Evolutionary conservation across 1,140 invertebrate genomes (phyloP).

Genomic region (Zaprionus ornatus): DNA sequence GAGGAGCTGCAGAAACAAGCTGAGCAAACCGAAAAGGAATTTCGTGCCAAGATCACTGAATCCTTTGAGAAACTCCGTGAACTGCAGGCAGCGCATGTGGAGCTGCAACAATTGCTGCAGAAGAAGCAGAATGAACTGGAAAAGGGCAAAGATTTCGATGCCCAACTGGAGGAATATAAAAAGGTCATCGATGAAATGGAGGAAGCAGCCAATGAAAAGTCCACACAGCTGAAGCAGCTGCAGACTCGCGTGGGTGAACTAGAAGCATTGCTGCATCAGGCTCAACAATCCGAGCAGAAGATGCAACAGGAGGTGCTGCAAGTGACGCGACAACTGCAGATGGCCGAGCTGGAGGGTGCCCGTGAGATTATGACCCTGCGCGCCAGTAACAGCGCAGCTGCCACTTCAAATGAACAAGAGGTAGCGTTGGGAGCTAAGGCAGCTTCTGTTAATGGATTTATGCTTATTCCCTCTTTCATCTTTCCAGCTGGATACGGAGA

Average conservation of each 20-base stretch:
- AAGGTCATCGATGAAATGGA: constrained; percentile 80
- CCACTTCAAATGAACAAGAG: constrained; percentile 23
- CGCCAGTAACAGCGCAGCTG: constrained; percentile 33
- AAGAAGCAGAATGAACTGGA: constrained; percentile 24
- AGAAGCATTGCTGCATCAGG: constrained; percentile 42
- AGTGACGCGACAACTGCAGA: constrained; percentile 54
- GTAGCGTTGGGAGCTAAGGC: constrained; percentile 5
- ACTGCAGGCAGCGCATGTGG: not conserved
- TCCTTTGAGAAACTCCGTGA: constrained; percentile 6
- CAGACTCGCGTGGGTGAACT: constrained; percentile 53
- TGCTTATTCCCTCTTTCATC: not conserved
- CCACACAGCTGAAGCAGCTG: constrained; percentile 40
- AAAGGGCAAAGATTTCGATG: constrained; percentile 61
- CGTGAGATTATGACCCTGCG: constrained; percentile 60
- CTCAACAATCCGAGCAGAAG: constrained; percentile 46
- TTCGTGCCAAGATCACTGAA: constrained; percentile 1
- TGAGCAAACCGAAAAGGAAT: constrained; percentile 28
- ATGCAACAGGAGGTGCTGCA: constrained; percentile 47
- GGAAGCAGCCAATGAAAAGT: constrained; percentile 47
- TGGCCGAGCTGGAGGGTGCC: constrained; percentile 56
- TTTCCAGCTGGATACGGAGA: constrained; percentile 53
- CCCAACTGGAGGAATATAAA: constrained; percentile 62
- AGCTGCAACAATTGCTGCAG: not conserved
- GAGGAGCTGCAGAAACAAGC: not conserved
- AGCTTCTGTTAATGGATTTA: not conserved